A percentile compares a stretch with the other conserved stretches of the same genome.
These are phyloP conservation scores for Meteorus cinctellus DNA, from an alignment of 2,888 invertebrate species.

Conservation along the genomic window DNA sequence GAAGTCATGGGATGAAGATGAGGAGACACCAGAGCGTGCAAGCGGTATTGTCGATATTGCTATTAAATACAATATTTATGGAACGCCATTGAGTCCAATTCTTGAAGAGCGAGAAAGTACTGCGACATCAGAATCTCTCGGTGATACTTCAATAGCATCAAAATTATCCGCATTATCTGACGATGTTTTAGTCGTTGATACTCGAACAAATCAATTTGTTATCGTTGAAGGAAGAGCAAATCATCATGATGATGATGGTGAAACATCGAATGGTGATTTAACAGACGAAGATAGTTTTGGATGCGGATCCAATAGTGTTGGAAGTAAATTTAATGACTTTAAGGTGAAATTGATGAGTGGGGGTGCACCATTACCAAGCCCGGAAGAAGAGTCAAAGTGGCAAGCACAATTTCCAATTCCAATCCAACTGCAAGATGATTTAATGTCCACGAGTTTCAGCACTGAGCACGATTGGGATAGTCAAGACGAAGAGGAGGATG, in stretches of 20 bases:
- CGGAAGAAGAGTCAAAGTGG: conserved; percentile 68
- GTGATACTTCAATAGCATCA: conserved; percentile 66
- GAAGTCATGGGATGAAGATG: conserved; percentile 70
- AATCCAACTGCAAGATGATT: conserved; percentile 66
- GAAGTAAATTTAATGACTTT: conserved; percentile 25
- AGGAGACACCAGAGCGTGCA: conserved; percentile 63
- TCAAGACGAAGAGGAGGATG: conserved; percentile 74
- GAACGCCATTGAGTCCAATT: conserved; percentile 78
- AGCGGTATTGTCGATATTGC: conserved; percentile 70
- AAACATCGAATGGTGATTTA: conserved; percentile 61
- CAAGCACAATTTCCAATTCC: conserved; percentile 68
- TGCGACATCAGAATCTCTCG: conserved; percentile 67
- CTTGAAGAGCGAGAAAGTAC: conserved; percentile 76
- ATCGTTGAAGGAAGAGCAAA: conserved; percentile 66
- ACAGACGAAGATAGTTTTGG: conserved; percentile 65
- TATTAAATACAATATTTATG: conserved; percentile 76
- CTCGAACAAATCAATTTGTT: conserved; percentile 74
- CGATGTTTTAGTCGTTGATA: conserved; percentile 74
- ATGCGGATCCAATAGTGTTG: conserved; percentile 47
- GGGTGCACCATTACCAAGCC: conserved; percentile 69
- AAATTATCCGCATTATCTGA: conserved; percentile 64
- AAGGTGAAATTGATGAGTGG: conserved; percentile 45
- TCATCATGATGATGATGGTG: conserved; percentile 59
- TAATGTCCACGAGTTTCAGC: conserved; percentile 74
- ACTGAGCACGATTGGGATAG: conserved; percentile 82